Evolutionary conservation across 1,140 invertebrate species (phyloP).

Genomic region (Pissodes strobi): DNA sequence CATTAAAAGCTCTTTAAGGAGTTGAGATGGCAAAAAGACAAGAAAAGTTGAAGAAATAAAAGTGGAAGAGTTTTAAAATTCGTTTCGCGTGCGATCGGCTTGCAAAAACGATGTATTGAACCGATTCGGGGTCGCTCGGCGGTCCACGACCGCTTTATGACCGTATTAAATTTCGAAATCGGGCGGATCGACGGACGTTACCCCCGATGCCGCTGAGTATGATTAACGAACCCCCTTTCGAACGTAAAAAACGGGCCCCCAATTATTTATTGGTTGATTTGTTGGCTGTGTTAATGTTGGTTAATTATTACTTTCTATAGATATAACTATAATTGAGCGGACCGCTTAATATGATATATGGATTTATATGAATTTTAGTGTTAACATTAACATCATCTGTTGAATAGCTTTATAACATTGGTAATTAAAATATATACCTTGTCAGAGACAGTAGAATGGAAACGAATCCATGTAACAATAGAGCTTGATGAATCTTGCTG

Average conservation of each 20-base stretch:
- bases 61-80: constrained; percentile 12
- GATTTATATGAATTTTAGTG: no score
- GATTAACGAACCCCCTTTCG: background rate
- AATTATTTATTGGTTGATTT: background rate
- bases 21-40: background rate
- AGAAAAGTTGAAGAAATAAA: background rate
- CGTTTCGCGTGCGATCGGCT: constrained; percentile 6
- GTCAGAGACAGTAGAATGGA: no score
- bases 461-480: no score
- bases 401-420: no score
- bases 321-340: no score
- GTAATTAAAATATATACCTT: no score
- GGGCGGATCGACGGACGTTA: background rate
- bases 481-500: no score
- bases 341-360: no score
- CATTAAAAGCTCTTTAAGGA: constrained; percentile 5
- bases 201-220: background rate
- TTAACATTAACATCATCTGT: no score
- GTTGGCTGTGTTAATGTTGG: background rate
- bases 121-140: background rate
- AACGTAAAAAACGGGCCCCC: background rate
- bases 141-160: constrained; percentile 17
- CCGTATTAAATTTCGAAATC: constrained; percentile 14
- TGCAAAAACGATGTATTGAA: constrained; percentile 2
- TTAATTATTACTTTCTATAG: no score